phyloP scores from a whole-genome alignment of 2,113 vertebrate species.

The Euleptes europaea region DNA sequence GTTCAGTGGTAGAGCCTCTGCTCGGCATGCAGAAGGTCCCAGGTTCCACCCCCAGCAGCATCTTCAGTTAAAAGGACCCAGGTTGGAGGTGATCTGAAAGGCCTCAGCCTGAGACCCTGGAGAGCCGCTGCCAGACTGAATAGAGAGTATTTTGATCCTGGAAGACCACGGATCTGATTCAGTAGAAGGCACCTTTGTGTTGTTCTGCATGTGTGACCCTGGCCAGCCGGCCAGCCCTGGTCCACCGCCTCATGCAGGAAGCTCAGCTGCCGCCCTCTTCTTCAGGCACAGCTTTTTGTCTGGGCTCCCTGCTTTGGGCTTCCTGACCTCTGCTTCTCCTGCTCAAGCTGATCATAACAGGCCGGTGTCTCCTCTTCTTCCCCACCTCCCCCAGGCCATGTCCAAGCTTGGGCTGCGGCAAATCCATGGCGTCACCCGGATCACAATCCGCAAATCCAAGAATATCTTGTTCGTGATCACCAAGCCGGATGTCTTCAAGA shows the following conservation, averaged over 20 bases:
- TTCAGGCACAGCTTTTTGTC: not conserved
- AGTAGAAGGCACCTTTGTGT: too few species aligned
- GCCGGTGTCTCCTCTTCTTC: fast-evolving
- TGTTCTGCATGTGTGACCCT: too few species aligned
- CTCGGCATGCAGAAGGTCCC: too few species aligned
- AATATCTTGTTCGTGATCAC: conserved; percentile 97
- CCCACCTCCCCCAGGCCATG: conserved; percentile 83
- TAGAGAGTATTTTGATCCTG: too few species aligned
- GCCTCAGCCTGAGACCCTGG: too few species aligned
- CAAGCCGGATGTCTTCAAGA: conserved; percentile 97
- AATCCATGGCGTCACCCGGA: conserved; percentile 93
- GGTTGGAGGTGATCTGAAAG: too few species aligned
- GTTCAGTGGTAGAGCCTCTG: too few species aligned
- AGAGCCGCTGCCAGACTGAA: too few species aligned
- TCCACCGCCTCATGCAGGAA: not conserved
- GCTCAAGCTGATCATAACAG: not conserved
- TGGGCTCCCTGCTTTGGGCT: fast-evolving
- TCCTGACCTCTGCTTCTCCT: too few species aligned
- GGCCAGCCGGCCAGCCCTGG: not conserved
- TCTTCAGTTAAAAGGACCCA: too few species aligned
- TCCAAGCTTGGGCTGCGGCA: conserved; percentile 94
- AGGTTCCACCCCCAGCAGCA: too few species aligned
- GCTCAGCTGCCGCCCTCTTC: not conserved
- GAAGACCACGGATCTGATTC: too few species aligned
- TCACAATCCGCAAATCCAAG: conserved; percentile 98